Conservation (phyloP, 1,140 invertebrate genomes). For the Diorhabda sublineata region DNA sequence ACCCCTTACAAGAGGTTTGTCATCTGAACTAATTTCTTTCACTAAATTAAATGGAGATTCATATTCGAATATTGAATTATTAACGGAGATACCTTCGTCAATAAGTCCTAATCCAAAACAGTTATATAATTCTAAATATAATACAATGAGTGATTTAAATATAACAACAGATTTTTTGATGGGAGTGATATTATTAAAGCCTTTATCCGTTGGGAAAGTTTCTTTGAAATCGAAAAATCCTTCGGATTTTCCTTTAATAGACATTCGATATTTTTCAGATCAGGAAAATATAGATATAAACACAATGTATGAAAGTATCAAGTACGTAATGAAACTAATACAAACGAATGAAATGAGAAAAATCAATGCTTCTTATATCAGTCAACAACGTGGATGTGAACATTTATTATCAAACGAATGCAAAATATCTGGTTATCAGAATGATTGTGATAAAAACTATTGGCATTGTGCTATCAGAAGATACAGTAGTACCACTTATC, state of each 20-base stretch:
- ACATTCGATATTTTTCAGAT: slow-evolving; percentile 70
- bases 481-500: slow-evolving; percentile 43
- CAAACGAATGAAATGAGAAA: slow-evolving; percentile 56
- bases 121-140: not conserved
- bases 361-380: slow-evolving; percentile 55
- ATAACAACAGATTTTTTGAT: slow-evolving; percentile 47
- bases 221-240: slow-evolving; percentile 64
- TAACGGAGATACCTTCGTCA: too few species aligned
- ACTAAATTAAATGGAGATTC: too few species aligned
- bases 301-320: slow-evolving; percentile 59
- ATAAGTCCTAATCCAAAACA: too few species aligned
- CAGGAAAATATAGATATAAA: slow-evolving; percentile 56
- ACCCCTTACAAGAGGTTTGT: too few species aligned
- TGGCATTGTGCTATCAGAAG: slow-evolving; percentile 53
- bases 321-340: slow-evolving; percentile 55
- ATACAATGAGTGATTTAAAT: not conserved
- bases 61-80: too few species aligned
- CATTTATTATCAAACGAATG: not conserved
- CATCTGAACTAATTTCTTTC: too few species aligned
- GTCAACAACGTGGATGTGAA: slow-evolving; percentile 27
- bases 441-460: slow-evolving; percentile 49
- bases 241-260: slow-evolving; percentile 67
- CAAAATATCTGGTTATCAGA: not conserved
- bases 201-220: slow-evolving; percentile 68
- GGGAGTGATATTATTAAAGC: slow-evolving; percentile 60